Evolutionary conservation across 2,888 invertebrate genomes (phyloP).

Genomic region (Palloptera scutellata): DNA sequence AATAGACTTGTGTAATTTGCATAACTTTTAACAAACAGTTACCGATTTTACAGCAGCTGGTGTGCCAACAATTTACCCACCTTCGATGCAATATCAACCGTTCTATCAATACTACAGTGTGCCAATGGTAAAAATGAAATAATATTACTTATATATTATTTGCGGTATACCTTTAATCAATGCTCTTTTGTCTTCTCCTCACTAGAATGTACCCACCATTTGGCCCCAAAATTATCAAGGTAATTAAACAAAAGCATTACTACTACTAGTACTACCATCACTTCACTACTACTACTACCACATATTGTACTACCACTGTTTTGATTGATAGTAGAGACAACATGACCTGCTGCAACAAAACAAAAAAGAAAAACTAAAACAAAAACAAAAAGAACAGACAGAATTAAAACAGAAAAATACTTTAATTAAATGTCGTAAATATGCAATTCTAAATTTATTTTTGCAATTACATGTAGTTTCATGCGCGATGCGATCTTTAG

Average conservation of each 20-base stretch:
- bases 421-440: not conserved
- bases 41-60: slow-evolving; percentile 54
- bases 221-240: slow-evolving; percentile 66
- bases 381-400: slow-evolving; percentile 11
- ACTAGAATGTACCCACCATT: slow-evolving; percentile 65
- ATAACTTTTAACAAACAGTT: slow-evolving; percentile 36
- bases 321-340: not conserved
- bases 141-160: slow-evolving; percentile 3
- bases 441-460: no score
- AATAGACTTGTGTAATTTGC: slow-evolving; percentile 17
- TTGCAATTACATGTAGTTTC: no score
- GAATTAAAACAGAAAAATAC: no score
- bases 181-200: slow-evolving; percentile 27
- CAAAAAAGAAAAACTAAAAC: not conserved
- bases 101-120: slow-evolving; percentile 66
- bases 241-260: slow-evolving; percentile 50
- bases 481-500: slow-evolving; percentile 4
- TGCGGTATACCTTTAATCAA: not conserved
- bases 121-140: slow-evolving; percentile 62
- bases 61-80: slow-evolving; percentile 66
- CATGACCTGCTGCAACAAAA: not conserved
- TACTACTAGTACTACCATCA: not conserved
- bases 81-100: slow-evolving; percentile 66
- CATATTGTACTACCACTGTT: not conserved
- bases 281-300: not conserved